A percentile compares a stretch with the other conserved stretches of the same genome.
Conservation (phyloP, 2,797 vertebrate genomes). For the Syndactyla subalaris region DNA sequence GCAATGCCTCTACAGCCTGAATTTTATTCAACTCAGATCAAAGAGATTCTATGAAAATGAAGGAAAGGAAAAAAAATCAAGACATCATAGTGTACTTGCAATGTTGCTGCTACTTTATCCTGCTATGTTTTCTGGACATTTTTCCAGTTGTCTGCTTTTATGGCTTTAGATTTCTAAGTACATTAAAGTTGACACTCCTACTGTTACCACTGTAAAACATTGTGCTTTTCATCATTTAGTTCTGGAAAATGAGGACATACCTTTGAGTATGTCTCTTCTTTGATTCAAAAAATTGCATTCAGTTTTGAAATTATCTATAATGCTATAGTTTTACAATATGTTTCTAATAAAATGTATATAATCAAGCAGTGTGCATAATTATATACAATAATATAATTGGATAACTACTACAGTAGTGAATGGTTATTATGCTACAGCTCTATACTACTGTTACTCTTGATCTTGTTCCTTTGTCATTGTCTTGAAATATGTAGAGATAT, state of each 20-base stretch:
- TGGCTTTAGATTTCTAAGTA: background rate
- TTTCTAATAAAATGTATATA: background rate
- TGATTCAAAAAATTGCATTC: background rate
- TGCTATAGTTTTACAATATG: background rate
- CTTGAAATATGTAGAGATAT: background rate
- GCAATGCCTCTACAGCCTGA: background rate
- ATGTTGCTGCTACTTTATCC: background rate
- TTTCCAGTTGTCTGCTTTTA: background rate
- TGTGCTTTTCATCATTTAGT: background rate
- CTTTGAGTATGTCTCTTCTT: background rate
- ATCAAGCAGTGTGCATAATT: background rate
- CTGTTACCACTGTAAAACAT: background rate
- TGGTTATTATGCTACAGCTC: background rate
- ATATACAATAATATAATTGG: background rate
- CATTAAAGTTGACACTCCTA: background rate
- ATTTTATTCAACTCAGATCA: background rate
- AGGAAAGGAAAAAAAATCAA: background rate
- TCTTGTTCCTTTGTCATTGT: background rate
- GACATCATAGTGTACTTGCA: background rate
- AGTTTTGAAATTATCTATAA: background rate
- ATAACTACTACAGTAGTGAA: background rate
- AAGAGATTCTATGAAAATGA: background rate
- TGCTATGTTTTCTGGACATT: background rate
- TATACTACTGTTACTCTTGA: background rate
- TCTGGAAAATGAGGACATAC: background rate